Evolutionary conservation across 2,797 vertebrate genomes (phyloP), one percentile per base, ranked within the genome.

Genomic region (Myotis planiceps): DNA sequence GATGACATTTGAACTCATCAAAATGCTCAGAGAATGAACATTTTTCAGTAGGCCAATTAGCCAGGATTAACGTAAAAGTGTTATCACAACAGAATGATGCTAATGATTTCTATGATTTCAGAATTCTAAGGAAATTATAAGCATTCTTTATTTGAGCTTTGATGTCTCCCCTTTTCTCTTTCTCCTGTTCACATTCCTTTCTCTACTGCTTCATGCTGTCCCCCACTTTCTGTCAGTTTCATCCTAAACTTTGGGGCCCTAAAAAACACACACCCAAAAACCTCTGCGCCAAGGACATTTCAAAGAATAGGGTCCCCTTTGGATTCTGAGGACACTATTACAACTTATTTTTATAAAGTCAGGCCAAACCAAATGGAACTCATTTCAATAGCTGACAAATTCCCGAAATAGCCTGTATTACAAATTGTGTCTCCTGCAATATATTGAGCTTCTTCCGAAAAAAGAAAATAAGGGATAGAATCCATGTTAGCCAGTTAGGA

Each of bases 381-480:
- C 94, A 82, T 90, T 94, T 88, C 83, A 85, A 96, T 69, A 95
- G 49, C 55, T 96, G 90, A 97, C 60, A 34, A 3, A 78, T 95
- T 92, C 86, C 92, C 85, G 51, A 72, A 83, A 95, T 76, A 87
- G 82, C 53, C 76, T 18, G 10, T 63, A 6, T 89, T 87, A 65
- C 89, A 93, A 92, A 95, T 39, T 71, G n/a, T 75, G 32, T 82
- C 86, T 89, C 94, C 95, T 37, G 2, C 65, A 88, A 92, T 86
- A 32, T 25, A 58, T 23, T 65, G 16, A 91, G 74, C 3, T 6
- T 89, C 88, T 47, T 86, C 78, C 16, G 7, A 82, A 85, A 60
- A 65, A 75, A 96, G 88, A 83, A 96, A 96, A 88, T 34, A 78
- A 88, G 76, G 76, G 75, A 82, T 90, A 8, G 1, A 13, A 78